Conservation (phyloP, 2,113 vertebrate genomes). For the Lepisosteus oculatus region DNA sequence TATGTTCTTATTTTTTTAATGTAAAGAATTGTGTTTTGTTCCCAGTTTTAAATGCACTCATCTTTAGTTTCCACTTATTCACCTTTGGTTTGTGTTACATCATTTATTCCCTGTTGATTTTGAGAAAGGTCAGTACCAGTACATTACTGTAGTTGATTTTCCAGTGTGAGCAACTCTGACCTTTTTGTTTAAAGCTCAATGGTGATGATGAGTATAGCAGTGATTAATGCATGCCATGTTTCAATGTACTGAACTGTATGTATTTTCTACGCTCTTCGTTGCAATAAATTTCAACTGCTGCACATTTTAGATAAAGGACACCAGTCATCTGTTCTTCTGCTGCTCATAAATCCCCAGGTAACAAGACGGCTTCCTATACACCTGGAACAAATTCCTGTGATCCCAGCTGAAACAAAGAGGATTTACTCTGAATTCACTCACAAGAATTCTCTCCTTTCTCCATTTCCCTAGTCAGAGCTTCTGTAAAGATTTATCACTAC, state of each 20-base stretch:
- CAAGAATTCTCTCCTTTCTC: not conserved
- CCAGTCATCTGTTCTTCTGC: not conserved
- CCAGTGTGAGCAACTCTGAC: not conserved
- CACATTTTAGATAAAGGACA: constrained; percentile 2
- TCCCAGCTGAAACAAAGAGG: not conserved
- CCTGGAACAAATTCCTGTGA: constrained; percentile 23
- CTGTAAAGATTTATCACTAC: constrained; percentile 20
- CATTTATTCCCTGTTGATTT: too few relatives aligned
- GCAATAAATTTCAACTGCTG: constrained; percentile 18
- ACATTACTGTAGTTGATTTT: not conserved
- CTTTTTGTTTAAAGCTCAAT: not conserved
- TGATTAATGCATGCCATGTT: constrained; percentile 18
- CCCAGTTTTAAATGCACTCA: too few relatives aligned
- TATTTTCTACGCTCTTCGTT: too few relatives aligned
- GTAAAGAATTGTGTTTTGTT: too few relatives aligned
- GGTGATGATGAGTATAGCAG: not conserved
- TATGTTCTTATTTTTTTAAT: too few relatives aligned
- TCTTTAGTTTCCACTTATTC: too few relatives aligned
- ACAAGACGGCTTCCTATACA: not conserved
- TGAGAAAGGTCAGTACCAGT: too few relatives aligned
- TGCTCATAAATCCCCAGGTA: constrained; percentile 5
- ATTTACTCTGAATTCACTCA: not conserved
- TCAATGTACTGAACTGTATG: not conserved
- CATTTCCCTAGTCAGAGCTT: not conserved
- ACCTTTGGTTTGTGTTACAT: too few relatives aligned